Conservation (phyloP, 2,888 invertebrate genomes). For the Bhutanitis thaidina region DNA sequence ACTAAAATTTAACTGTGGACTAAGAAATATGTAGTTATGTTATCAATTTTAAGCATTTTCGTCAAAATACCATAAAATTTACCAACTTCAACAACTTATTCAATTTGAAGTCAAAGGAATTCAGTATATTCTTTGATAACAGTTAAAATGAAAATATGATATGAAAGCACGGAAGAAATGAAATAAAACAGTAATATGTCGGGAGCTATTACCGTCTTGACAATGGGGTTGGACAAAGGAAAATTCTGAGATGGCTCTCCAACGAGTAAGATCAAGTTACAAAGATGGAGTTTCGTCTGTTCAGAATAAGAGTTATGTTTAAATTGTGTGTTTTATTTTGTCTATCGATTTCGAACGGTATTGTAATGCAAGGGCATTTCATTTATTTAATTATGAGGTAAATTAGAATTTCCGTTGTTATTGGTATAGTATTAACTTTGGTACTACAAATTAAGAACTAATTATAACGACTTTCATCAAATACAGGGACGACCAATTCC, state of each 20-base stretch:
- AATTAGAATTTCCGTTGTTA: too few relatives aligned
- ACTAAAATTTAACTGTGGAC: too few relatives aligned
- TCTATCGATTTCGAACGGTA: conserved; percentile 16
- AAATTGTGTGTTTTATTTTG: neutral
- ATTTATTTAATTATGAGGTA: too few relatives aligned
- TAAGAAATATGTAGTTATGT: too few relatives aligned
- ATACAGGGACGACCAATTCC: too few relatives aligned
- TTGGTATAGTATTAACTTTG: too few relatives aligned
- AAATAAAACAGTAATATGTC: conserved; percentile 71
- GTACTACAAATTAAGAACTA: too few relatives aligned
- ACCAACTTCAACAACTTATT: neutral
- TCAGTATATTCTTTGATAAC: conserved; percentile 22
- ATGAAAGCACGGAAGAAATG: conserved; percentile 54
- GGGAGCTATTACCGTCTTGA: conserved; percentile 53
- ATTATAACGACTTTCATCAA: too few relatives aligned
- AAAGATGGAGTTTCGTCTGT: conserved; percentile 33
- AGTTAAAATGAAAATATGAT: conserved; percentile 57
- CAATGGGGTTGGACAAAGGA: conserved; percentile 67
- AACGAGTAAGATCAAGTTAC: conserved; percentile 58
- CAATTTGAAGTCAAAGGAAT: conserved; percentile 14
- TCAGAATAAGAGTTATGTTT: conserved; percentile 14
- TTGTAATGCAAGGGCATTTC: conserved; percentile 3
- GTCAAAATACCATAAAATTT: too few relatives aligned
- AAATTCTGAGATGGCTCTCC: conserved; percentile 56
- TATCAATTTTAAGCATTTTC: too few relatives aligned